phyloP scores from a whole-genome alignment of 2,797 vertebrate genomes.

The Jordanella pulchra region DNA sequence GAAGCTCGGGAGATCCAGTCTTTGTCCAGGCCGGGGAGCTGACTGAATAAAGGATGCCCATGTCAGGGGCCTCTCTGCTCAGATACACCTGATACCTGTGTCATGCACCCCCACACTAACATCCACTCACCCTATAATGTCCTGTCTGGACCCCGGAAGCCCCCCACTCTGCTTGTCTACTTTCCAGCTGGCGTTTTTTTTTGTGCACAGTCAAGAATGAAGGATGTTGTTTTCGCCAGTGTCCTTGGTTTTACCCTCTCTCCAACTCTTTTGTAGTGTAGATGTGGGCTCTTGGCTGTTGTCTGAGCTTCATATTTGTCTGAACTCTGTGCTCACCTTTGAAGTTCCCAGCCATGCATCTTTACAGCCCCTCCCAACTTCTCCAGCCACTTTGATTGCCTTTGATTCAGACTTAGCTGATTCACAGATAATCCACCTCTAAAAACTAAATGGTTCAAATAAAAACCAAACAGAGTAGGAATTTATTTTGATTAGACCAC shows the following conservation, averaged over 20 bases:
- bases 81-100: constrained; percentile 72
- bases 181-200: constrained; percentile 57
- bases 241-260: constrained; percentile 35
- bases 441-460: constrained; percentile 14
- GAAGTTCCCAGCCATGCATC: constrained; percentile 59
- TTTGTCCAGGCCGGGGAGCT: constrained; percentile 60
- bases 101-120: constrained; percentile 42
- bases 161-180: constrained; percentile 40
- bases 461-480: constrained; percentile 16
- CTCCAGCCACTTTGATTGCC: constrained; percentile 61
- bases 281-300: constrained; percentile 54
- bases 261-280: constrained; percentile 44
- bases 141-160: constrained; percentile 49
- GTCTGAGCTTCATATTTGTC: constrained; percentile 66
- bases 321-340: constrained; percentile 70
- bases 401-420: constrained; percentile 61
- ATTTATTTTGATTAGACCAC: background rate
- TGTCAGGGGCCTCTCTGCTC: constrained; percentile 64
- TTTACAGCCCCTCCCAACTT: constrained; percentile 36
- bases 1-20: constrained; percentile 55
- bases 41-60: constrained; percentile 68
- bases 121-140: constrained; percentile 35
- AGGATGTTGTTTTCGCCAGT: constrained; percentile 65
- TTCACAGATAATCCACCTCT: constrained; percentile 56
- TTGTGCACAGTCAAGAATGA: constrained; percentile 48